Evolutionary conservation across 2,113 vertebrate species (phyloP).

Genomic region (Beaufortia kweichowensis): DNA sequence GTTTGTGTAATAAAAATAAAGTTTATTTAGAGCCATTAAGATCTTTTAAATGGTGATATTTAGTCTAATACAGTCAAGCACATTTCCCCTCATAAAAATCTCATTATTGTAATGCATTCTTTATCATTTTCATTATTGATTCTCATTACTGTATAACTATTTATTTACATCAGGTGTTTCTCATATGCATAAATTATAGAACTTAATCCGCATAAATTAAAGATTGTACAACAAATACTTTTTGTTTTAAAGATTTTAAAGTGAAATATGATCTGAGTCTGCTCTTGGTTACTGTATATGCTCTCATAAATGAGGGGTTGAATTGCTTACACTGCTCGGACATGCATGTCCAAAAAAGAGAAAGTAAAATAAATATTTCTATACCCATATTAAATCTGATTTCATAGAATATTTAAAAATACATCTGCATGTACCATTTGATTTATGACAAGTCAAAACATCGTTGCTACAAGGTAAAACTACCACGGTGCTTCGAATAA

Average conservation of each 20-base stretch:
- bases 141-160: neutral
- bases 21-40: neutral
- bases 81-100: neutral
- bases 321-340: slow-evolving; percentile 36
- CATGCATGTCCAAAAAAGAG: slow-evolving; percentile 1
- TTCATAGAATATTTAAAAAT: slow-evolving; percentile 45
- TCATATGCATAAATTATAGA: neutral
- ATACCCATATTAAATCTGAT: slow-evolving; percentile 19
- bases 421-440: slow-evolving; percentile 45
- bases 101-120: slow-evolving; percentile 3
- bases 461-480: slow-evolving; percentile 64
- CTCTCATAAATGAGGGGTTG: slow-evolving; percentile 5
- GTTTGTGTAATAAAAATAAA: neutral
- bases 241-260: neutral
- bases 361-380: slow-evolving; percentile 1
- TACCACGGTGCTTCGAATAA: slow-evolving; percentile 62
- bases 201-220: neutral
- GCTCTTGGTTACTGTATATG: neutral
- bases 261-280: neutral
- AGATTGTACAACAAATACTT: neutral
- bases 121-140: neutral
- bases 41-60: neutral
- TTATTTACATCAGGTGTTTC: neutral
- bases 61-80: neutral
- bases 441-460: slow-evolving; percentile 42